phyloP scores from a whole-genome alignment of 2,888 invertebrate genomes.

The Drosophila kuntzei region DNA sequence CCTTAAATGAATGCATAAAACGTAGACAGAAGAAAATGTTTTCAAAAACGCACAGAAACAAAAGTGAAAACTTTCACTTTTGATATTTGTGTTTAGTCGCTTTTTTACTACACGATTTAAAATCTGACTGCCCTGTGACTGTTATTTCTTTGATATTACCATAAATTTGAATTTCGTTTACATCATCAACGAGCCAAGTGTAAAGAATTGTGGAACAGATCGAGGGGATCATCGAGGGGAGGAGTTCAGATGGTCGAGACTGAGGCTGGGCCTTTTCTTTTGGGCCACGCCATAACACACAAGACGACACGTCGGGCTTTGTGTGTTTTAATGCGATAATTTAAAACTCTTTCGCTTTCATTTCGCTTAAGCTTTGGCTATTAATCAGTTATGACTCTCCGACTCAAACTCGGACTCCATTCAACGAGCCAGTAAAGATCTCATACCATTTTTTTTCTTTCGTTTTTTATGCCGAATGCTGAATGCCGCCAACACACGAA shows the following conservation, averaged over 20 bases:
- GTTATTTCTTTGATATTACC: slow-evolving; percentile 65
- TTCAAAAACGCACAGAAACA: slow-evolving; percentile 55
- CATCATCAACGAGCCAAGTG: slow-evolving; percentile 55
- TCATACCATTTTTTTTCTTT: slow-evolving; percentile 24
- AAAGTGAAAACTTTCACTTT: slow-evolving; percentile 74
- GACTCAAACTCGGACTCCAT: slow-evolving; percentile 34
- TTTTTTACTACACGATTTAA: slow-evolving; percentile 51
- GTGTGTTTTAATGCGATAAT: slow-evolving; percentile 66
- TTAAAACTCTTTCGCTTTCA: slow-evolving; percentile 72
- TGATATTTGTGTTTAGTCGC: slow-evolving; percentile 61
- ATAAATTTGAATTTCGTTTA: slow-evolving; percentile 74
- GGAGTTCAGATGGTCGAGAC: not conserved
- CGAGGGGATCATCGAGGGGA: slow-evolving; percentile 3
- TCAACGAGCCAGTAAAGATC: slow-evolving; percentile 30
- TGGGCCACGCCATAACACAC: slow-evolving; percentile 45
- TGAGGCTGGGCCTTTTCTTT: slow-evolving; percentile 53
- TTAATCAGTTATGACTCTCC: slow-evolving; percentile 67
- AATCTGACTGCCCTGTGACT: slow-evolving; percentile 52
- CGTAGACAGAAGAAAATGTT: slow-evolving; percentile 29
- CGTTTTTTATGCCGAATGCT: no score
- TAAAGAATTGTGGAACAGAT: slow-evolving; percentile 54
- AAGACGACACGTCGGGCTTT: slow-evolving; percentile 43
- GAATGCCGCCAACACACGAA: slow-evolving; percentile 52
- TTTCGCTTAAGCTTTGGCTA: slow-evolving; percentile 66
- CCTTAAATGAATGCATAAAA: slow-evolving; percentile 40